Percentiles rank a stretch among this genome's conserved stretches.
Conservation (phyloP, 2,888 invertebrate species). For the Yponomeuta sedellus region DNA sequence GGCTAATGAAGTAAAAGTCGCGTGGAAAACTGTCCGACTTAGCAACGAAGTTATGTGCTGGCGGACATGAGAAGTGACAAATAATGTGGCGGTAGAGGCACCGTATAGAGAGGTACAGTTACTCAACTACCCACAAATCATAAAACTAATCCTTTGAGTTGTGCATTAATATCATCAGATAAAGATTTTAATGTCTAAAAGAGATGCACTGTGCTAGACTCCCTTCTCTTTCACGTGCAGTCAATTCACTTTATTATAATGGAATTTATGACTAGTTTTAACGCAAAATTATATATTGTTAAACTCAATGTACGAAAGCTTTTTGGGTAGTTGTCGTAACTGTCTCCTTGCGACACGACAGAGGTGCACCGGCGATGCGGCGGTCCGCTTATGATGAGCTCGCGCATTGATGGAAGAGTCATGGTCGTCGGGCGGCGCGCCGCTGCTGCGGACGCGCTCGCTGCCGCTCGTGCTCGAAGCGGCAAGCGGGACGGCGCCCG, state of each 20-base stretch:
- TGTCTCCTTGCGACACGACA: not conserved
- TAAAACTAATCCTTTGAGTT: too few relatives aligned
- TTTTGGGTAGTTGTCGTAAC: not conserved
- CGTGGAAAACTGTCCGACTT: not conserved
- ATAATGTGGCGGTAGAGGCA: not conserved
- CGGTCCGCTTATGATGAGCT: conserved; percentile 62
- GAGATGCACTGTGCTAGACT: too few relatives aligned
- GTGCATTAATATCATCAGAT: too few relatives aligned
- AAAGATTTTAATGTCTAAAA: conserved; percentile 13
- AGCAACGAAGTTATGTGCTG: conserved; percentile 2
- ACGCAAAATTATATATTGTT: not conserved
- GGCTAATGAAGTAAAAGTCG: not conserved
- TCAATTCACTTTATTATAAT: too few relatives aligned
- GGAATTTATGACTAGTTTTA: not conserved
- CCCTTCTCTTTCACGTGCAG: too few relatives aligned
- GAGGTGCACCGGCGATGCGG: conserved; percentile 51
- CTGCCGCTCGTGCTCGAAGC: conserved; percentile 79
- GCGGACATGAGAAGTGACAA: conserved; percentile 9
- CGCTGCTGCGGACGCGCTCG: conserved; percentile 80
- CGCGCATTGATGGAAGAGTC: conserved; percentile 73
- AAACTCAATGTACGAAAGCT: not conserved
- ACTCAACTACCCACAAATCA: conserved; percentile 3
- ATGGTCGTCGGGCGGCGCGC: conserved; percentile 75
- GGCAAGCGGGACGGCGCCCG: conserved; percentile 62
- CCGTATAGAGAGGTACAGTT: conserved; percentile 9